Base-by-base conservation (phyloP, 2,888 invertebrate species). In the Melolontha melolontha region DNA sequence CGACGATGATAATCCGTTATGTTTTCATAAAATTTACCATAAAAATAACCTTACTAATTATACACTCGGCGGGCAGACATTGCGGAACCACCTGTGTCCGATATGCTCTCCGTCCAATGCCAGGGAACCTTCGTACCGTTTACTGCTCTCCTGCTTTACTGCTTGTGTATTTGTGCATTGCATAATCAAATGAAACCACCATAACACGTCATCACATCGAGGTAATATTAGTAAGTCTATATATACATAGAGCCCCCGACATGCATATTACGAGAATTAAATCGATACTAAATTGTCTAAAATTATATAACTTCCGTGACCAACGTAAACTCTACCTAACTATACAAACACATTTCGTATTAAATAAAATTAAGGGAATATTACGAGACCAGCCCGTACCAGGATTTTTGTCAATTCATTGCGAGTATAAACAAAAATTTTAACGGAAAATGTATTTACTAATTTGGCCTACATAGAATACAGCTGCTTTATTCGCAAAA, bases 21-120 rank as follows among this genome's bases (percentile, higher is more conserved):
- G 44, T 59, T 59, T 59, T 59, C 59, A 29, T 59, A 59, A 59
- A 59, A 44, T 59, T 59, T 44, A 59, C 44, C 59, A 59, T 59
- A 59, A 59, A 44, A 59, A 59, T 59, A 44, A 59, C 59, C 44
- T 17, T 29, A 44, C 59, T 59, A 59, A 59, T 59, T 59, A 59
- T 59, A 59, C 44, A 59, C 44, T 27, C 59, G 44, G 5, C 47
- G 16, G 6, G 59, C 59, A 59, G 59, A 59, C 59, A 44, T 59
- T 12, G 29, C 44, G 59, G 59, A 59, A 59, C 59, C 59, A 59
- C 59, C 44, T 59, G 44, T 44, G 27, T 44, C 14, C 12, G 22
- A n/a, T n/a, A n/a, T n/a, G 16, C 16, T 29, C 29, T 4, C 55
- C 8, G 27, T 57, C 27, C 54, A 54, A 39, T 39, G 54, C 34